Evolutionary conservation across 1,140 invertebrate species (phyloP).

Genomic region (Lepidurus packardi): DNA sequence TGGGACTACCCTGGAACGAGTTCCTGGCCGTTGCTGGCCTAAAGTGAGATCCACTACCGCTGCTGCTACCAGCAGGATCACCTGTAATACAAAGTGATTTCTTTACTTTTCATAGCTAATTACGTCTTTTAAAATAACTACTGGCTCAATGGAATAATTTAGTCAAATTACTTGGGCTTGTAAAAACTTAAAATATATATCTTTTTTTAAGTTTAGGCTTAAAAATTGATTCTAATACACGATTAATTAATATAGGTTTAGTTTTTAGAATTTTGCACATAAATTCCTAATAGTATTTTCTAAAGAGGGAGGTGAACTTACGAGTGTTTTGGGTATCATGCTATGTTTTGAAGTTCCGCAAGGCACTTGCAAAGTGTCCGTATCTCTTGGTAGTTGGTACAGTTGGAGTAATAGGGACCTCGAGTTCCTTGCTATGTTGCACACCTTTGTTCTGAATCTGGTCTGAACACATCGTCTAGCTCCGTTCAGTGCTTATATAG

Average conservation of each 20-base stretch:
- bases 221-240: not conserved
- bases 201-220: not conserved
- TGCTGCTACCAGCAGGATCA: conserved; percentile 30
- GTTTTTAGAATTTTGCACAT: not conserved
- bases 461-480: not conserved
- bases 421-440: not conserved
- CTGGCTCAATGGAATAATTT: too few relatives aligned
- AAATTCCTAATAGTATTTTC: not conserved
- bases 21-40: not conserved
- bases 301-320: conserved; percentile 5
- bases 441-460: not conserved
- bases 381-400: not conserved
- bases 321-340: conserved; percentile 29
- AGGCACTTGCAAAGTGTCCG: not conserved
- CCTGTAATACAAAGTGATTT: not conserved
- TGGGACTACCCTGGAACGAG: not conserved
- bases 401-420: not conserved
- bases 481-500: not conserved
- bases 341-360: not conserved
- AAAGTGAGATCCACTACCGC: not conserved
- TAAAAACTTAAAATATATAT: not conserved
- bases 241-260: not conserved
- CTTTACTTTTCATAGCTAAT: not conserved
- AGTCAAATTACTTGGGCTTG: too few relatives aligned
- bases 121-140: too few relatives aligned